Evolutionary conservation across 1,140 invertebrate genomes (phyloP), one percentile per base, ranked within the genome.

Genomic region (Drosophila kepulauana): DNA sequence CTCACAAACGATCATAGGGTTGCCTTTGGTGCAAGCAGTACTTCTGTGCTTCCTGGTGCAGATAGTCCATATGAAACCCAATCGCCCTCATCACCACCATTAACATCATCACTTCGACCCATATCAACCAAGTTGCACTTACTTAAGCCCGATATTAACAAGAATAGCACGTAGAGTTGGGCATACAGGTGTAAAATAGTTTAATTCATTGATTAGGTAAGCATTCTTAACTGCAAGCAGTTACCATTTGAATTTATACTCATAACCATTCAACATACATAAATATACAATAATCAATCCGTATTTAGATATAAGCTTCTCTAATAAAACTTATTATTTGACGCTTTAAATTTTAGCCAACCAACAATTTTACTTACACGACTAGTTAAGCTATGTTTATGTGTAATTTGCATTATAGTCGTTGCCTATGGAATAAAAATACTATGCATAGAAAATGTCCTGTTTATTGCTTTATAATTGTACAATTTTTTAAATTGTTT

Each of bases 121-220:
- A 90, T 91, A 71, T 91, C 91, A 43, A 92, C 91, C 43, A 92
- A 91, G 66, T 70, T 92, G 71, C 91, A 91, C 49, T 72, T 89
- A 45, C 74, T 92, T 41, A 85, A 77, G 58, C 58, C 75, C 45
- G 71, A 81, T 46, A 77, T 62, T 38, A 64, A 65, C 25, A 59
- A 67, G n/a, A 59, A 62, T 54, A 73, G 46, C 63, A 68, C 56
- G 70, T 78, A 77, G 81, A 46, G 45, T 79, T 69, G 61, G 73
- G 41, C 67, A 48, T 28, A 58, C 11, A 28, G 66, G 51, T 64
- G 74, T 48, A 66, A 65, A 80, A 88, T 88, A 87, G 84, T 72
- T 67, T 77, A 88, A 82, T 80, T 88, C 75, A 75, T 74, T 48
- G 46, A 62, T 82, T 65, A 81, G 51, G 68, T 79, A 63, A 76